Conservation (phyloP, 2,113 vertebrate genomes). For the Phalacrocorax pelagicus region DNA sequence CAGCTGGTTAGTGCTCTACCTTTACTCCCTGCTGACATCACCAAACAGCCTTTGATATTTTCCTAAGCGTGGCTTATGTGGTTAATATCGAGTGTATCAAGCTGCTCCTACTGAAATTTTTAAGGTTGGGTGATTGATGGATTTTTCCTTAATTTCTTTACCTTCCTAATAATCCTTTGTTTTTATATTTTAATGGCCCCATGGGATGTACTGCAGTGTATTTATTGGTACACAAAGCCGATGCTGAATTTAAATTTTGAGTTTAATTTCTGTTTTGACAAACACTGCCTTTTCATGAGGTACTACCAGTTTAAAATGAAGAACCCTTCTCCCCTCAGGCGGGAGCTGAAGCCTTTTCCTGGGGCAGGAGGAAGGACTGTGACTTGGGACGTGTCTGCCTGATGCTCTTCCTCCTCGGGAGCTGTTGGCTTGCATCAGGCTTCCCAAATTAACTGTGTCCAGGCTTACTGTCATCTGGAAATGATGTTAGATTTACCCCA, state of each 20-base stretch:
- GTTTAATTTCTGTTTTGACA: neutral
- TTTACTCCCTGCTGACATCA: neutral
- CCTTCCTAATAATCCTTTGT: neutral
- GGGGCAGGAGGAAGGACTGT: neutral
- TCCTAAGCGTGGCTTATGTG: rapidly evolving
- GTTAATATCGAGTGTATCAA: neutral
- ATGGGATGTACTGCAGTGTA: neutral
- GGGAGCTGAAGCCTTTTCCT: neutral
- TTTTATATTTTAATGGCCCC: neutral
- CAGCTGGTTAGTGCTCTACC: neutral
- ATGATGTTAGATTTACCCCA: neutral
- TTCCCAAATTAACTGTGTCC: neutral
- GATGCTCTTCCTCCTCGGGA: neutral
- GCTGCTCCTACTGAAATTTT: neutral
- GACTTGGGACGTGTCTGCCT: neutral
- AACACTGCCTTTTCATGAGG: neutral
- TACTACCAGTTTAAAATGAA: rapidly evolving
- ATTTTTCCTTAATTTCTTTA: neutral
- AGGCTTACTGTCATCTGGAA: neutral
- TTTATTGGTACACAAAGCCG: rapidly evolving
- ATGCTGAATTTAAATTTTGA: neutral
- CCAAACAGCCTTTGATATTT: neutral
- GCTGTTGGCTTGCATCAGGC: neutral
- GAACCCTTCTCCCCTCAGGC: neutral
- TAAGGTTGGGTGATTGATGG: neutral